Conservation (phyloP, 2,888 invertebrate genomes). For the Andrena chrysosceles region DNA sequence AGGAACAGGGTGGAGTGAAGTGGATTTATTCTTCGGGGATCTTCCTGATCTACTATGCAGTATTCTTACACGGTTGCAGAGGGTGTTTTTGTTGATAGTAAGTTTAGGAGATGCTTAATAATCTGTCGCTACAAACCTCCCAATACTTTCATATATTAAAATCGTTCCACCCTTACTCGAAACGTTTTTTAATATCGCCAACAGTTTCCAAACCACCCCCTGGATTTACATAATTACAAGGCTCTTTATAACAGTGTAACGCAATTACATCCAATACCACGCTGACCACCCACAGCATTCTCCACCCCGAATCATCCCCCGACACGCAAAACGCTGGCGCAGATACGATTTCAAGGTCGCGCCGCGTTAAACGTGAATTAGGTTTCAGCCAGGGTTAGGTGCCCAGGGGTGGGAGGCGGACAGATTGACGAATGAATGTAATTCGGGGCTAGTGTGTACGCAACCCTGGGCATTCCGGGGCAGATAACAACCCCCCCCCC, state of each 20-base stretch:
- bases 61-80: no score
- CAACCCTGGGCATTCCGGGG: conserved; percentile 43
- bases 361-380: conserved; percentile 51
- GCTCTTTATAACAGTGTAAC: not conserved
- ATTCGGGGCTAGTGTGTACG: conserved; percentile 51
- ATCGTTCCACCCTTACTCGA: no score
- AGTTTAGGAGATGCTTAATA: no score
- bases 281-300: not conserved
- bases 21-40: no score
- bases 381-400: conserved; percentile 14
- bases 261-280: not conserved
- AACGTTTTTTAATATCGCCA: no score
- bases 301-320: not conserved
- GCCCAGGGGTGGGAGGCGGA: conserved; percentile 20
- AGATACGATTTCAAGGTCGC: conserved; percentile 10
- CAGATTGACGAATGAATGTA: conserved; percentile 70
- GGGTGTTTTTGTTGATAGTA: no score
- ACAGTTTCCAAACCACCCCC: no score
- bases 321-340: not conserved
- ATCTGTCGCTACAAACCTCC: no score
- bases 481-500: conserved; percentile 54
- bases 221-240: not conserved
- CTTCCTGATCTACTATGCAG: no score
- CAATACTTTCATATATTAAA: no score
- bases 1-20: no score